Evolutionary conservation across 1,140 invertebrate genomes (phyloP), one percentile per base, ranked within the genome.

Genomic region (Drosophila hydei): DNA sequence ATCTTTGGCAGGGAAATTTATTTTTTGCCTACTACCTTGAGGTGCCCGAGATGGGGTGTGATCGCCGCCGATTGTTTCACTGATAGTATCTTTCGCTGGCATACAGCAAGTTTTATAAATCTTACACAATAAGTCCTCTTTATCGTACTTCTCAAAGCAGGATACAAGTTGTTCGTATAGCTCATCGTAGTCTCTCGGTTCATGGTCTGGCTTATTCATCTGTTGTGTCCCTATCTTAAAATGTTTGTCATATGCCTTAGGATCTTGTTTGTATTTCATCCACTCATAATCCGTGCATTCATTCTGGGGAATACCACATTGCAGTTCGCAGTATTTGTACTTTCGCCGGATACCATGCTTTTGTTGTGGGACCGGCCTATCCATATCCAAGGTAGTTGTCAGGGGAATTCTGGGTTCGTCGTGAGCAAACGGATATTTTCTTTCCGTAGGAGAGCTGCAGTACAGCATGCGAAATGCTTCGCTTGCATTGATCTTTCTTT

Each of bases 161-260:
- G 12, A 18, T 0, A 63, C 8, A 4, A 87, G 40, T 0, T 76
- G 38, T 6, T 54, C 21, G 50, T 77, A 87, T 1, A 87, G 56
- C 48, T 87, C 83, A 0, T 87, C 81, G 33, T 87, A 87, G 51
- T 88, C 72, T 16, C 19, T 47, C 3, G 81, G 81, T 45, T 85
- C 81, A 4, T 19, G 2, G 4, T 0, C 18, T 54, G 23, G 9
- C 12, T 23, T 43, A 8, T 5, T 3, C 9, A 21, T 23, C 36
- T 48, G 4, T 0, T 42, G 47, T 27, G 38, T n/a, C 27, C 36
- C 48, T 2, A 7, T 18, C 2, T 58, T 33, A 5, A 69, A 71
- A 2, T 30, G 61, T 27, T 70, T 7, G 0, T 72, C 40, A 19
- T 30, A 16, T 0, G 45, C 6, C 6, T 30, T 9, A 0, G 68